Percentiles rank a stretch among this genome's conserved stretches.
These are phyloP conservation scores for Strongylocentrotus purpuratus DNA, from an alignment of 35 echinoderm and acorn worm genomes.

Conservation along the genomic window DNA sequence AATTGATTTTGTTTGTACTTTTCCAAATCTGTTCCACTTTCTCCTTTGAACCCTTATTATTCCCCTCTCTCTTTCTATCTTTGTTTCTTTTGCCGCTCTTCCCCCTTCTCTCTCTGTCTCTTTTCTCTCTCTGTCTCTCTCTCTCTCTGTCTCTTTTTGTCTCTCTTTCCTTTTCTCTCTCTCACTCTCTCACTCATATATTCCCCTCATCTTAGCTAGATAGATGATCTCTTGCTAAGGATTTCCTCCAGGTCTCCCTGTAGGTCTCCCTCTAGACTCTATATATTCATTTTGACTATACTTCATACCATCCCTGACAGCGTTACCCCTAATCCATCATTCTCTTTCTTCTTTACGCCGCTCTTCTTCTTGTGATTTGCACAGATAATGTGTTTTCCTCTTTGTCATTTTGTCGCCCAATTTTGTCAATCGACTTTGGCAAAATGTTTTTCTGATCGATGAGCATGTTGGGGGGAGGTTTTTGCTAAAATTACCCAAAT, in stretches of 20 bases:
- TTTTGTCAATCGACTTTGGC: conserved; percentile 17
- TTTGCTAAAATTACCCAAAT: not conserved
- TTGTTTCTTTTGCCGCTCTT: no score
- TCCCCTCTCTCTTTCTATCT: not conserved
- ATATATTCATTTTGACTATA: not conserved
- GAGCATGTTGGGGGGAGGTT: conserved; percentile 14
- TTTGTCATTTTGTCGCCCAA: conserved; percentile 2
- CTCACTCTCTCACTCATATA: not conserved
- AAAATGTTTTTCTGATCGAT: conserved; percentile 19
- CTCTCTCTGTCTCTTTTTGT: not conserved
- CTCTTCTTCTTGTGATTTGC: not conserved
- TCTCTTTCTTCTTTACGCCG: not conserved
- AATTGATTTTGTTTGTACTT: not conserved
- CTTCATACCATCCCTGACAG: not conserved
- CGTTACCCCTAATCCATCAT: not conserved
- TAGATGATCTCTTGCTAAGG: not conserved
- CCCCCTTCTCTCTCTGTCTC: not conserved
- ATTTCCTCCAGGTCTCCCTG: not conserved
- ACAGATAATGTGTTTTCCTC: conserved; percentile 17
- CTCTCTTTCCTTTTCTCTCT: not conserved
- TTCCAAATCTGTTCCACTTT: not conserved
- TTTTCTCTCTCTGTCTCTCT: not conserved
- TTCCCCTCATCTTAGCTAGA: not conserved
- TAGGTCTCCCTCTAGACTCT: not conserved
- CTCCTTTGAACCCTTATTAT: not conserved